Conservation (phyloP, 2,797 vertebrate genomes). For the Cuculus canorus region DNA sequence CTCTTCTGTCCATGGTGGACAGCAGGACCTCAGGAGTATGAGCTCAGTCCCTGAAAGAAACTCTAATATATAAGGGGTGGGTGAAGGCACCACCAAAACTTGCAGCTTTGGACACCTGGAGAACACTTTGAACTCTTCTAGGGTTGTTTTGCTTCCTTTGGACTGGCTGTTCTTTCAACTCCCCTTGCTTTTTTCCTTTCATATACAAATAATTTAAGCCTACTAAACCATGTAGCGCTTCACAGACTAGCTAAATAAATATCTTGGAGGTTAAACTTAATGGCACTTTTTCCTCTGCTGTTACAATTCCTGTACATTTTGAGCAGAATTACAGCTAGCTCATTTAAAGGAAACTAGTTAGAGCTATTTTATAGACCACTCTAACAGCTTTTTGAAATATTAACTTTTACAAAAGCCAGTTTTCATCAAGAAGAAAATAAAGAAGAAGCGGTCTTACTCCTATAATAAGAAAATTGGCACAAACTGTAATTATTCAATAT, state of each 20-base stretch:
- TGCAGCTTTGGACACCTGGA: background rate
- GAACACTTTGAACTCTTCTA: background rate
- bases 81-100: background rate
- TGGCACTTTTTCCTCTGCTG: background rate
- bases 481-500: background rate
- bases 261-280: background rate
- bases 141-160: background rate
- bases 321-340: background rate
- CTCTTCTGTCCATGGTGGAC: no score
- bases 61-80: accelerated
- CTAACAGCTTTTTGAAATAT: background rate
- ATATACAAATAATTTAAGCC: background rate
- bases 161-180: background rate
- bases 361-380: background rate
- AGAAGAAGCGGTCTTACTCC: background rate
- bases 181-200: background rate
- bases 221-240: background rate
- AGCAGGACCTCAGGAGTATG: background rate
- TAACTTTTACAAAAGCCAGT: background rate
- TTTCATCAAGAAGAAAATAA: background rate
- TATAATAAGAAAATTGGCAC: background rate
- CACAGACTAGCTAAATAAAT: background rate
- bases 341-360: background rate
- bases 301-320: background rate
- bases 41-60: background rate